Base-by-base conservation (phyloP, 2,888 invertebrate genomes). In the Megaustenia siamemsis region DNA sequence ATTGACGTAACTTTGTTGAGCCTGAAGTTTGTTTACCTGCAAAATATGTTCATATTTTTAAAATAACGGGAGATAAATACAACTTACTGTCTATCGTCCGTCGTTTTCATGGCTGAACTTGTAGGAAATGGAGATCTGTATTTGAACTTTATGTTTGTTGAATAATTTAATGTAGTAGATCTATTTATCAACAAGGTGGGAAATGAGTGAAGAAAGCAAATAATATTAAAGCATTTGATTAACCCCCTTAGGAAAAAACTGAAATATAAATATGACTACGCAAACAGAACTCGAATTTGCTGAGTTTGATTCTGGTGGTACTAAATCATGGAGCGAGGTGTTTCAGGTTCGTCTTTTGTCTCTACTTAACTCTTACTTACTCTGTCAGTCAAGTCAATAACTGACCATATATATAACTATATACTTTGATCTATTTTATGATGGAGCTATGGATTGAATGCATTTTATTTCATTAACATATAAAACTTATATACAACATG, bases 211-310 rank as follows among this genome's bases (percentile, higher is more conserved):
- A 43, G 43, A 71, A 12, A 2, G 71, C 10, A 43, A 43, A n/a
- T 10, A 43, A 24, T 71, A 10, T 8, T 40, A n/a, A 71, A 43
- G 0, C 5, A 43, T n/a, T 56, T 56, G 5, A 49, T 38, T 40
- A 69, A 12, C 12, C 45, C 71, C 43, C 43, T 12, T 28, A 71
- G 40, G 28, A 71, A 28, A n/a, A 71, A 6, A n/a, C n/a, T n/a
- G n/a, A n/a, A 6, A 28, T 28, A 12, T 10, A n/a, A 43, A 10
- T 6, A 91, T 89, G 89, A 86, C 86, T 85, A 91, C 92, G 18
- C 86, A 87, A 85, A 87, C 91, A 35, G 92, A 92, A 87, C 87
- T 84, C 83, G 92, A 92, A 85, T 90, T 91, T 86, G 84, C 88
- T 12, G 89, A 91, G 77, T 91, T 87, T 84, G 91, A 91, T 66